phyloP scores from a whole-genome alignment of 2,797 vertebrate species.

The Phrynocephalus guinanensis region DNA sequence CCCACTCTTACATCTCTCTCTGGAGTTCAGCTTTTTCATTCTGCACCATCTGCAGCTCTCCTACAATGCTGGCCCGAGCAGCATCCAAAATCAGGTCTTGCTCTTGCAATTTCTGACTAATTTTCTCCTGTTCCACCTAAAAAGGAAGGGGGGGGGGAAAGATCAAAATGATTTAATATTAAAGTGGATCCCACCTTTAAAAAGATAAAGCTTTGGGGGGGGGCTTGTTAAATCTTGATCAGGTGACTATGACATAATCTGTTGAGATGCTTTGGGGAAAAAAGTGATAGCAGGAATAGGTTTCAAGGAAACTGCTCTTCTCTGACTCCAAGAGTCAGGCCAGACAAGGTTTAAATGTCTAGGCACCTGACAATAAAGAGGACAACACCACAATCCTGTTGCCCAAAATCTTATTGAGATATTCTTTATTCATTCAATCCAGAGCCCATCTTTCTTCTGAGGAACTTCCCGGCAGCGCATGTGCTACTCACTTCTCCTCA shows the following conservation, averaged over 20 bases:
- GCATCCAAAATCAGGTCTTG: conserved; percentile 75
- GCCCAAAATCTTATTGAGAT: too few species aligned
- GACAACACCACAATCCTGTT: background rate
- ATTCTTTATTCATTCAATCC: too few species aligned
- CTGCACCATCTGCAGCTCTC: conserved; percentile 71
- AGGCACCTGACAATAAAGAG: too few species aligned
- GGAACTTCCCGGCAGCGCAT: too few species aligned
- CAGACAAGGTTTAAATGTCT: background rate
- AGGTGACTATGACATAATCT: background rate
- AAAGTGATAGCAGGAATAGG: background rate
- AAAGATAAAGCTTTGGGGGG: background rate
- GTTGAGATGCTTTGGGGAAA: too few species aligned
- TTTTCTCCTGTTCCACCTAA: conserved; percentile 75
- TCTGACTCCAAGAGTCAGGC: too few species aligned
- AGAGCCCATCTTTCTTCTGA: too few species aligned
- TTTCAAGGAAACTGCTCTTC: background rate
- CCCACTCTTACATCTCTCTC: conserved; percentile 75
- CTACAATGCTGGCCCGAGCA: conserved; percentile 69
- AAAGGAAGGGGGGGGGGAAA: conserved; percentile 19
- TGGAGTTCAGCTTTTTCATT: conserved; percentile 73
- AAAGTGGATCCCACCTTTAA: background rate
- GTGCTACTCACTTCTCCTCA: too few species aligned
- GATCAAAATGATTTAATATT: background rate
- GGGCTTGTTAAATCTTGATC: background rate
- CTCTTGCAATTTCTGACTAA: conserved; percentile 74